Evolutionary conservation across 2,797 vertebrate genomes (phyloP), one percentile per base, ranked within the genome.

Genomic region (Melanogrammus aeglefinus): DNA sequence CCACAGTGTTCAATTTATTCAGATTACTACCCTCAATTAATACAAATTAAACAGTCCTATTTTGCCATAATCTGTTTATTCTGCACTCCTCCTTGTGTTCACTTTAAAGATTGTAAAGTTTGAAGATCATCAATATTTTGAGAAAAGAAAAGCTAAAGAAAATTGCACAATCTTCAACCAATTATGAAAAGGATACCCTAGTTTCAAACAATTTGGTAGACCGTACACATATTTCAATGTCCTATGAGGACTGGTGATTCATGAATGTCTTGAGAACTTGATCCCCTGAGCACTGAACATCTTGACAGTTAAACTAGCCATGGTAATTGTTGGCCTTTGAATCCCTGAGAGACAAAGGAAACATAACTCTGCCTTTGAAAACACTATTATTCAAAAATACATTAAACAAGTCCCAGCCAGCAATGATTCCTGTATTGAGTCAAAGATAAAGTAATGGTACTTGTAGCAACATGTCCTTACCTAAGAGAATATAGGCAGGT

Each of bases 31-130:
- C 78, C 38, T 35, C 24, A 31, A 72, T 78, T 85, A 87, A 91
- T 86, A 36, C 85, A 82, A 77, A 86, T 91, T 88, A 91, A 88
- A 87, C 2, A 0, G 9, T 63, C 24, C 79, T 75, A 6, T 77
- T 83, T 79, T 78, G 51, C 2, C 6, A 39, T 29, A 24, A 80
- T 78, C 1, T 16, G 31, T 72, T 5, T 71, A 39, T 72, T 86
- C 57, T 66, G n/a, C 75, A 66, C 76, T 76, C 73, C 0, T 2
- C 81, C 83, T 82, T 72, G 1, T 3, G 39, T 84, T 83, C 39
- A 79, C 66, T 39, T 66, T n/a, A 18, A 78, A 81, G 75, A 71
- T 18, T 75, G 63, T 36, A 85, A 72, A 4, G 27, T 21, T 38
- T 6, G 21, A 27, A 44, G 13, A 44, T 44, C 41, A 44, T 44